A percentile compares a stretch with the other conserved stretches of the same genome.
Evolutionary conservation across 2,113 vertebrate genomes (phyloP).

Genomic region (Mungos mungo): DNA sequence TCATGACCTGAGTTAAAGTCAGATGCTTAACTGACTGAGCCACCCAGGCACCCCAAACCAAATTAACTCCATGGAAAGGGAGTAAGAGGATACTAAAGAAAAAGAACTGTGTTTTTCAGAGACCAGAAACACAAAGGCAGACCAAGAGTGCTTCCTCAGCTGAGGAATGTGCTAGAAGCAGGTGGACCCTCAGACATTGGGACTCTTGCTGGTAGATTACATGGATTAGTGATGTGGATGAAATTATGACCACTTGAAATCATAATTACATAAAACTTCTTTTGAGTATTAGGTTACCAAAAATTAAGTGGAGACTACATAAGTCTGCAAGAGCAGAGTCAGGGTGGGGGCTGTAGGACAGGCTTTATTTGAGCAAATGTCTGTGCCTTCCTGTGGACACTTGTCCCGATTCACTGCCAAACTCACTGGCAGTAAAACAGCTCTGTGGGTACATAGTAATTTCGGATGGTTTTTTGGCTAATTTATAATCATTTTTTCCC

Average conservation of each 20-base stretch:
- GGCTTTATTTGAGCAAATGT: neutral
- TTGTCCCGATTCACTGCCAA: neutral
- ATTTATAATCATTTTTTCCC: neutral
- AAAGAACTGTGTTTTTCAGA: neutral
- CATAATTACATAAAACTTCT: neutral
- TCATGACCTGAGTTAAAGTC: too few species aligned
- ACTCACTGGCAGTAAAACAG: neutral
- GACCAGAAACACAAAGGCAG: fast-evolving
- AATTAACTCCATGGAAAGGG: neutral
- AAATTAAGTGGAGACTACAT: neutral
- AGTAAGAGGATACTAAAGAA: neutral
- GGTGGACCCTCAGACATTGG: neutral
- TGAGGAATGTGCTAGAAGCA: neutral
- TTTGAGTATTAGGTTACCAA: neutral
- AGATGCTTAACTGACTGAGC: too few species aligned
- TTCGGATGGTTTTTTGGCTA: neutral
- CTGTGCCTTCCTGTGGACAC: neutral
- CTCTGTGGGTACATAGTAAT: neutral
- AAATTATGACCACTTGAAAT: neutral
- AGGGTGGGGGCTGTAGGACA: fast-evolving
- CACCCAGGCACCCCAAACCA: neutral
- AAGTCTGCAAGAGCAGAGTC: neutral
- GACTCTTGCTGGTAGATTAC: neutral
- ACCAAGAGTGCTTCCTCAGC: neutral
- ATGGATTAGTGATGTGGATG: neutral